Conservation (phyloP, 2,113 vertebrate genomes). For the Athene noctua region DNA sequence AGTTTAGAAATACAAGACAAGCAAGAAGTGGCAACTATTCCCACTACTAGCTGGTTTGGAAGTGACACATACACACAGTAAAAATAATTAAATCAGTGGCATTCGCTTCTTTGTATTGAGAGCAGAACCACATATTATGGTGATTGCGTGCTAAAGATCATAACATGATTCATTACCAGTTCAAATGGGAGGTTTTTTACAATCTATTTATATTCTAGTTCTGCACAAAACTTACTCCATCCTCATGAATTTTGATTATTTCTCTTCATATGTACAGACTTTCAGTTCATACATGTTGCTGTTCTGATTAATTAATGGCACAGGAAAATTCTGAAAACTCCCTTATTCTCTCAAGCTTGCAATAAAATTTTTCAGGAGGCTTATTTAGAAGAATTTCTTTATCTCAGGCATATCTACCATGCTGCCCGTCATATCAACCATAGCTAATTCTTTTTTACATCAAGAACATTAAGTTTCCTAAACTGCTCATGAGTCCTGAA, state of each 20-base stretch:
- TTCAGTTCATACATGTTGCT: neutral
- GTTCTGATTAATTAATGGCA: neutral
- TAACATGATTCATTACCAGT: neutral
- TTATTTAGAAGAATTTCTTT: neutral
- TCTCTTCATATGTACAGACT: neutral
- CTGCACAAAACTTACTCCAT: neutral
- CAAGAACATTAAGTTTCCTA: neutral
- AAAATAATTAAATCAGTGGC: neutral
- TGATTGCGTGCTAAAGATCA: neutral
- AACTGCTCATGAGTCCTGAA: neutral
- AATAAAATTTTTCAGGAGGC: neutral
- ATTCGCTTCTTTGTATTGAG: neutral
- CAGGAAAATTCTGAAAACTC: neutral
- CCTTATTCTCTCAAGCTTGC: neutral
- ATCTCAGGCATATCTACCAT: neutral
- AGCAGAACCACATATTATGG: neutral
- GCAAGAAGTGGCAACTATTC: neutral
- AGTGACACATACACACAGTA: rapidly evolving
- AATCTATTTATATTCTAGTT: neutral
- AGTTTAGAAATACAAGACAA: neutral
- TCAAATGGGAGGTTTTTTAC: neutral
- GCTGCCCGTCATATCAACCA: neutral
- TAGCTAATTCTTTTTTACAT: neutral
- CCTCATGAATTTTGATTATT: neutral
- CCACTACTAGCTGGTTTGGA: neutral